These are phyloP conservation scores for Epinephelus fuscoguttatus DNA, from an alignment of 2,113 vertebrate genomes.

Conservation along the genomic window DNA sequence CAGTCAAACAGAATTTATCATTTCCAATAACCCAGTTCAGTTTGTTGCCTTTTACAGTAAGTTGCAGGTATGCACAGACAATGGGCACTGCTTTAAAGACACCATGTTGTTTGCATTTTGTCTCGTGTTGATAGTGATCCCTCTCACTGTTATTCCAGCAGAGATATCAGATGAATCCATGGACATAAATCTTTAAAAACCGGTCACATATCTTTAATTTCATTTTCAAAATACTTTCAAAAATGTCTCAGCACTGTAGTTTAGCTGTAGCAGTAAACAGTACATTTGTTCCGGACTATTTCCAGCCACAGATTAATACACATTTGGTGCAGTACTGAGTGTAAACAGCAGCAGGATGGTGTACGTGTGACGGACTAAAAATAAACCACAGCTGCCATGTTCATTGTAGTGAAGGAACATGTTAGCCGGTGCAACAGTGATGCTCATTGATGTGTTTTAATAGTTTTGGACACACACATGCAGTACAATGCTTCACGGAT, in stretches of 20 bases:
- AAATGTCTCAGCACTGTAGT: background rate
- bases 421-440: too few relatives aligned
- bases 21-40: constrained; percentile 63
- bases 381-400: too few relatives aligned
- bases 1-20: constrained; percentile 59
- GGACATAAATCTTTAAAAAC: background rate
- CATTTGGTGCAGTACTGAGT: background rate
- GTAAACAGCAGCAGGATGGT: too few relatives aligned
- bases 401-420: too few relatives aligned
- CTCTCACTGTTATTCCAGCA: background rate
- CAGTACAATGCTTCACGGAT: background rate
- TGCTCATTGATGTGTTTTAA: background rate
- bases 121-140: background rate
- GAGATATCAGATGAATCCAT: background rate
- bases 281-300: background rate
- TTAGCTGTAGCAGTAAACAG: too few relatives aligned
- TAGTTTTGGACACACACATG: background rate
- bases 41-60: constrained; percentile 46
- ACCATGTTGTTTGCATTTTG: background rate
- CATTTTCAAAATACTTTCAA: background rate
- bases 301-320: background rate
- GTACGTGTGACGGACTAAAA: background rate
- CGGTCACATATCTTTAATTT: background rate
- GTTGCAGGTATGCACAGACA: constrained; percentile 8
- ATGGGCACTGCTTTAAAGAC: background rate